Evolutionary conservation across 2,888 invertebrate genomes (phyloP), one percentile per base, ranked within the genome.

Genomic region (Nemotelus nigrinus): DNA sequence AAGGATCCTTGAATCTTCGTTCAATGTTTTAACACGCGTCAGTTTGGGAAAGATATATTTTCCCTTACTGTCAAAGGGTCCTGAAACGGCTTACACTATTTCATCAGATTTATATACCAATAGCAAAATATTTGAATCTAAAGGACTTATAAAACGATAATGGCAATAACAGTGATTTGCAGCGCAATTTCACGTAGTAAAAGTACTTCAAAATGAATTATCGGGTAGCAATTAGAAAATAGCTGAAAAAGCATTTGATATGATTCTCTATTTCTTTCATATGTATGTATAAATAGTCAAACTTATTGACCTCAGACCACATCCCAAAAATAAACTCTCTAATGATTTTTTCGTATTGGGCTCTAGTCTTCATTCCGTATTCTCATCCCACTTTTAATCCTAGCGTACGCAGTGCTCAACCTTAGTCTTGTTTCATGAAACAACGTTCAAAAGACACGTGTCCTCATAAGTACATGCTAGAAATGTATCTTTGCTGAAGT

Each of bases 391-490:
- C 41, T 50, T 44, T 60, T 79, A 80, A 81, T 81, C 79, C 80
- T 75, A 79, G 55, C 81, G 78, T 80, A 80, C 80, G 80, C 78
- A 78, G 80, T 72, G 43, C 39, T 60, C 63, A 47, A 70, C 41
- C 63, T 41, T 48, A 48, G 39, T 50, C 80, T 82, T 82, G 80
- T 82, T 82, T 79, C 77, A 81, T 81, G 79, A 79, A 81, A 82
- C 81, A 81, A 79, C 79, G 81, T 80, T 80, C 71, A 80, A 77
- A 77, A 80, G 77, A 81, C 82, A 82, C 82, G 82, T 82, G 82
- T 80, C 82, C 79, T 48, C 79, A 81, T 81, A 76, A 79, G 79
- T 76, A 76, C 79, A 78, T 78, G 78, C 76, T 76, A 76, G 74
- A 60, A 74, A 70, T 25, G 55, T 70, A 70, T 70, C 60, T 63